phyloP scores from a whole-genome alignment of 1,140 invertebrate genomes.

The Drosophila orena region DNA sequence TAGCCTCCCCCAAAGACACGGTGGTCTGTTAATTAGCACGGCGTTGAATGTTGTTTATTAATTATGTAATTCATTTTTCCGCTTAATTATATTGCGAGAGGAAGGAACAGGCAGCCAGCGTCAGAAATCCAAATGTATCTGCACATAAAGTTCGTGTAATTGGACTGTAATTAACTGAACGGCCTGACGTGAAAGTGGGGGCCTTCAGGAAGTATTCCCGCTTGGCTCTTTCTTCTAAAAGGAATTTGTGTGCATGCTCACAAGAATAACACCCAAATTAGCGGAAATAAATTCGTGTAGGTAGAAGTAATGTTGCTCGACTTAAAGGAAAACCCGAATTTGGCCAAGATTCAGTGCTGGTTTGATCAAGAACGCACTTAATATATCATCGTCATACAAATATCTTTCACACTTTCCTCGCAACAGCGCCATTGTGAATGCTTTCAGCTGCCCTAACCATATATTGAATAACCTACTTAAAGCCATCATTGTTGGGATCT shows the following conservation, averaged over 20 bases:
- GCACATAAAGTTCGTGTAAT: slow-evolving; percentile 56
- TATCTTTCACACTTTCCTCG: background rate
- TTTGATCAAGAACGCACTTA: background rate
- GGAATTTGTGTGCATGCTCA: slow-evolving; percentile 20
- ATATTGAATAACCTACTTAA: slow-evolving; percentile 26
- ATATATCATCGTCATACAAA: background rate
- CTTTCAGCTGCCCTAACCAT: background rate
- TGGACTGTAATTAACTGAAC: slow-evolving; percentile 55
- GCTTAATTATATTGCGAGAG: slow-evolving; percentile 57
- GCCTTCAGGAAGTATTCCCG: slow-evolving; percentile 13
- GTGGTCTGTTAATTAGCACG: slow-evolving; percentile 48
- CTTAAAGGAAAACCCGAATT: background rate
- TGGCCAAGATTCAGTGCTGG: background rate
- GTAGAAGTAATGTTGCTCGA: slow-evolving; percentile 1
- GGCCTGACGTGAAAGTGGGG: slow-evolving; percentile 16
- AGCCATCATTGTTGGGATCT: slow-evolving; percentile 24
- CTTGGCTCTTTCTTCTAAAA: slow-evolving; percentile 18
- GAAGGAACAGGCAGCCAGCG: slow-evolving; percentile 11
- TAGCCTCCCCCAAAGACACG: slow-evolving; percentile 3
- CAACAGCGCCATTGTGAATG: background rate
- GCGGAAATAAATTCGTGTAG: background rate
- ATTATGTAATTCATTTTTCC: slow-evolving; percentile 68
- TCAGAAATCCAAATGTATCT: slow-evolving; percentile 26
- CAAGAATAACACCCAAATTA: slow-evolving; percentile 10
- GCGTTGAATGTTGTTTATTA: slow-evolving; percentile 58